Base-by-base conservation (phyloP, 1,140 invertebrate genomes). In the Drosophila asahinai region DNA sequence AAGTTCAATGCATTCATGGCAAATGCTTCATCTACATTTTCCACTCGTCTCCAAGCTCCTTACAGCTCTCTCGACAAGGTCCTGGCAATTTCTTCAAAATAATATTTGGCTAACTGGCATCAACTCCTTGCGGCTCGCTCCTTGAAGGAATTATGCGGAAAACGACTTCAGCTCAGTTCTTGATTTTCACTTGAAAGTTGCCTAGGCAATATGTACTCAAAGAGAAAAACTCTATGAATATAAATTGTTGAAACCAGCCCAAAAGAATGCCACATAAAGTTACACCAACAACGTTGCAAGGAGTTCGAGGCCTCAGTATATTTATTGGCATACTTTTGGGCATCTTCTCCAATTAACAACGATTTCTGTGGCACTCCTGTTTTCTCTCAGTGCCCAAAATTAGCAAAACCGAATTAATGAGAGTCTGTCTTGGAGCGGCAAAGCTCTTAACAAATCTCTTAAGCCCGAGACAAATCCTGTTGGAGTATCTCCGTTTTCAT, bases 1-100 rank as follows among this genome's bases (percentile, higher is more conserved):
- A 73, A 82, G 80, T 87, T 83, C 68, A 87, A 83, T 86, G 64
- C 75, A 45, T 78, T 60, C 57, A 70, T 49, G 27, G 27, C 0
- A 25, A 68, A 38, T 57, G 51, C 22, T 38, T 17, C 58, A 63
- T 54, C 64, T 65, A 33, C 25, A 59, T 64, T 65, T 55, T 38
- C 33, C 33, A 55, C 33, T 36, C 6, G 5, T 40, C 25, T 25
- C 19, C 2, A 25, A 25, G 22, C 3, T 25, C 22, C 22, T 25
- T 25, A 3, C 22, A 25, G 22, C 22, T 25, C 22, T 25, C 22
- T 25, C 22, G 22, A 25, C 52, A 54, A 54, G 61, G 62, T 42
- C 36, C 30, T 54, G 33, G 27, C 15, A 25, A 5, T 47, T 71
- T 47, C 42, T 47, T 57, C 47, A 22, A 55, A 38, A 73, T 52